Percentiles rank a stretch among this genome's conserved stretches.
Conservation (phyloP, 2,797 vertebrate genomes). For the Sebastes flavidus region DNA sequence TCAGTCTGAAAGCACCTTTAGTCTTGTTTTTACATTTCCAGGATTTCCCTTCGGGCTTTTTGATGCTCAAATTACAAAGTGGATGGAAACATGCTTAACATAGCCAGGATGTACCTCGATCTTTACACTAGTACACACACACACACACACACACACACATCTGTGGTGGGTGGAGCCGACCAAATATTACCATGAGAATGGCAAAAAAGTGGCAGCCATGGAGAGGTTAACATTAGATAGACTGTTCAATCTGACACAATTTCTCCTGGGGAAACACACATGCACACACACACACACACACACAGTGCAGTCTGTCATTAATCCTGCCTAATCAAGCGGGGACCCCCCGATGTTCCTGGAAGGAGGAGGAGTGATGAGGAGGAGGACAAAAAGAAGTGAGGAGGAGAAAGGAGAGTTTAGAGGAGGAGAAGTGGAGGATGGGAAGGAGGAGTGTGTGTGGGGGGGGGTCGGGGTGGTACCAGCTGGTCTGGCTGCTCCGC, state of each 20-base stretch:
- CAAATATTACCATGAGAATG: slow-evolving; percentile 76
- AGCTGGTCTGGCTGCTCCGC: slow-evolving; percentile 71
- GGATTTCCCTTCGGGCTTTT: not conserved
- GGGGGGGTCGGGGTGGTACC: slow-evolving; percentile 48
- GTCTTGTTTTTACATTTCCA: slow-evolving; percentile 1
- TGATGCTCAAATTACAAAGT: slow-evolving; percentile 1
- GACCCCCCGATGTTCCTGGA: slow-evolving; percentile 70
- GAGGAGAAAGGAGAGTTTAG: slow-evolving; percentile 44
- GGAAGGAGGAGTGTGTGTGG: slow-evolving; percentile 8
- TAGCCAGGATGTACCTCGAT: not conserved
- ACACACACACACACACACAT: slow-evolving; percentile 43
- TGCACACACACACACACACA: slow-evolving; percentile 41
- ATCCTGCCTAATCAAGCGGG: slow-evolving; percentile 84
- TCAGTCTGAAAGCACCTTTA: not conserved
- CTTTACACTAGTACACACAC: slow-evolving; percentile 24
- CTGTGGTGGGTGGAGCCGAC: slow-evolving; percentile 62
- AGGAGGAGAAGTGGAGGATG: slow-evolving; percentile 35
- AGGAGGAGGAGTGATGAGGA: slow-evolving; percentile 57
- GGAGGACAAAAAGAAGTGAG: slow-evolving; percentile 58
- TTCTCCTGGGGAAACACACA: slow-evolving; percentile 65
- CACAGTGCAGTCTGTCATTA: slow-evolving; percentile 71
- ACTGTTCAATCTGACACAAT: slow-evolving; percentile 69
- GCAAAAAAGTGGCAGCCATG: slow-evolving; percentile 59
- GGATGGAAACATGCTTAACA: slow-evolving; percentile 28
- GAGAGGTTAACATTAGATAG: slow-evolving; percentile 75